Evolutionary conservation across 2,797 vertebrate genomes (phyloP).

Genomic region (Enteromius mattozi): DNA sequence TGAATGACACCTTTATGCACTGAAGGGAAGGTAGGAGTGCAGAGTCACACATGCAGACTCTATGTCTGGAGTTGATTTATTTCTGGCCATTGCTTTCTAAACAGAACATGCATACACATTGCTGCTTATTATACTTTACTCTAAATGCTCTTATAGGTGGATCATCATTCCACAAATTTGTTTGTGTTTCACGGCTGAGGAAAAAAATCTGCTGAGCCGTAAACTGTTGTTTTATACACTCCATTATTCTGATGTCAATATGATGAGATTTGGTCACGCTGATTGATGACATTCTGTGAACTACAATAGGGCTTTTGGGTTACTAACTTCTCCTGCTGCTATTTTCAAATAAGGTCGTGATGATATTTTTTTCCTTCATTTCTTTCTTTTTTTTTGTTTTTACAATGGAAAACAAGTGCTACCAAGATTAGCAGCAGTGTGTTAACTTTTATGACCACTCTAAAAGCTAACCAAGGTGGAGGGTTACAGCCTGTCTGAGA

Average conservation of each 20-base stretch:
- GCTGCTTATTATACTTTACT: slow-evolving; percentile 37
- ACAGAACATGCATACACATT: slow-evolving; percentile 20
- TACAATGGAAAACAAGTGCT: slow-evolving; percentile 61
- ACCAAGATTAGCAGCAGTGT: slow-evolving; percentile 60
- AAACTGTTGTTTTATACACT: slow-evolving; percentile 30
- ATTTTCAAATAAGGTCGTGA: neutral
- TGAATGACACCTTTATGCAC: slow-evolving; percentile 38
- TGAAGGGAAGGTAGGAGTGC: slow-evolving; percentile 10
- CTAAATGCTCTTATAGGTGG: slow-evolving; percentile 34
- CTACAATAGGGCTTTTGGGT: neutral
- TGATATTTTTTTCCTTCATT: slow-evolving; percentile 7
- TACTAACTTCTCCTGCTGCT: neutral
- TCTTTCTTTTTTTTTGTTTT: slow-evolving; percentile 23
- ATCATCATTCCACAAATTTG: slow-evolving; percentile 18
- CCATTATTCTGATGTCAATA: neutral
- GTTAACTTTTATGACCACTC: slow-evolving; percentile 55
- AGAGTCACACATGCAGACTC: slow-evolving; percentile 29
- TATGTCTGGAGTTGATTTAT: slow-evolving; percentile 34
- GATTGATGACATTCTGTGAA: slow-evolving; percentile 2
- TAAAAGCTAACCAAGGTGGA: slow-evolving; percentile 49
- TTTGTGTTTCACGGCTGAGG: slow-evolving; percentile 25
- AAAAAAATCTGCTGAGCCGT: neutral
- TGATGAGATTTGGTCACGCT: neutral
- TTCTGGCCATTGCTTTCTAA: slow-evolving; percentile 24
- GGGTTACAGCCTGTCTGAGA: slow-evolving; percentile 42